Conservation (phyloP, 2,888 invertebrate genomes). For the Microctonus brassicae region DNA sequence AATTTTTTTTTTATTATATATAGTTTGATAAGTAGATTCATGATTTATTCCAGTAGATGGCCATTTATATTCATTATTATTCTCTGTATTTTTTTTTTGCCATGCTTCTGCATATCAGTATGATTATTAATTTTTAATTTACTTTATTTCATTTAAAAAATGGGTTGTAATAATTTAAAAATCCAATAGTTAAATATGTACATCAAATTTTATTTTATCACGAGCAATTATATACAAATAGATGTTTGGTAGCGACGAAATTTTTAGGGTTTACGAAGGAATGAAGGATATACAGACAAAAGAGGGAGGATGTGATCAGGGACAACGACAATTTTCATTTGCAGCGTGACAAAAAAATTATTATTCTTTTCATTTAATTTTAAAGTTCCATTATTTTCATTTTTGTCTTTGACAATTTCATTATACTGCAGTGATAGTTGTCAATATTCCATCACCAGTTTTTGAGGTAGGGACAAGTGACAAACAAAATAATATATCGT, state of each 20-base stretch:
- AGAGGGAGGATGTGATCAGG: too few relatives aligned
- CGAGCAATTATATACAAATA: slow-evolving; percentile 68
- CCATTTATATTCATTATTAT: slow-evolving; percentile 28
- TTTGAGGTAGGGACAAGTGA: not conserved
- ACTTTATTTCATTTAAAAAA: not conserved
- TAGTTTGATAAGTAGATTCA: slow-evolving; percentile 22
- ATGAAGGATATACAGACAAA: slow-evolving; percentile 5
- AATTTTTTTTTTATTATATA: slow-evolving; percentile 5
- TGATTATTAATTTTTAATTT: slow-evolving; percentile 21
- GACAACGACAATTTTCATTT: not conserved
- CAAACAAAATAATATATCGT: not conserved
- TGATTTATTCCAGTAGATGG: slow-evolving; percentile 9
- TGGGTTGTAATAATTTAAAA: slow-evolving; percentile 12
- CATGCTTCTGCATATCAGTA: not conserved
- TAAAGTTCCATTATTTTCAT: not conserved
- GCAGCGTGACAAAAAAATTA: not conserved
- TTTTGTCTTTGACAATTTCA: slow-evolving; percentile 18
- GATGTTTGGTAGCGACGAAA: slow-evolving; percentile 54
- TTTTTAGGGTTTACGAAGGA: slow-evolving; percentile 9
- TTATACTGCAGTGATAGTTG: not conserved
- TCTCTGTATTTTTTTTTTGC: not conserved
- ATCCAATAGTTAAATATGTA: slow-evolving; percentile 60
- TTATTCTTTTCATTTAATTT: not conserved
- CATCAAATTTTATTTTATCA: slow-evolving; percentile 68
- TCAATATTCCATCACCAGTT: not conserved